Base-by-base conservation (phyloP, 2,797 vertebrate species). In the Enteromius viviparus region DNA sequence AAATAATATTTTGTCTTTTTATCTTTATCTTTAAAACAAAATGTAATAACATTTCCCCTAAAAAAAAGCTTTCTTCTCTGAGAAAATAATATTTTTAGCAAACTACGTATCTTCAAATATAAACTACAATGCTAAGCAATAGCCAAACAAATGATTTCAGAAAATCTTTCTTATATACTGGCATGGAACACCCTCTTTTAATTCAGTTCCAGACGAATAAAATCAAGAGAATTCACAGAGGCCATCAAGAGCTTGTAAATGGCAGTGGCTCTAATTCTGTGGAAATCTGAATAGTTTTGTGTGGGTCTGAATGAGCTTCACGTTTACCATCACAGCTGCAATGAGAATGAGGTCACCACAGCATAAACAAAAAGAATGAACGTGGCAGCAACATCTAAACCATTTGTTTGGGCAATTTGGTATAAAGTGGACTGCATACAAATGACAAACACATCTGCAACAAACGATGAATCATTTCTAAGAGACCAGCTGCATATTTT, bases 251-350 rank as follows among this genome's bases (percentile, higher is more conserved):
- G 51, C 47, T 34, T 34, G 10, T 49, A 47, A 49, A 72, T 32
- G 5, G 21, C 29, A n/a, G 19, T 9, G 11, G 6, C 21, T 75
- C 6, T 49, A 55, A 75, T 55, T 75, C 49, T 4, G 49, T 4
- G 3, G 5, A 74, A 74, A 53, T 34, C 17, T 21, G 17, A 9
- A 0, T 5, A 37, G 71, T 10, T 40, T n/a, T 60, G 51, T 4
- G 8, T 64, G 15, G 10, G 55, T 47, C 17, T 77, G n/a, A 79
- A 80, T 80, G 53, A 80, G 23, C 51, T 3, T 40, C 23, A 45
- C 17, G 1, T 34, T 10, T 32, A 79, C 77, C 55, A 68, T 2
- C 47, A 79, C 14, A 66, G 6, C 76, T 66, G 68, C 81, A 82
- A 32, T 1, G 51, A 66, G 34, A 76, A 32, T 68, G 47, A 76